Base-by-base conservation (phyloP, 2,113 vertebrate genomes). In the Calyptommatus sinebrachiatus region DNA sequence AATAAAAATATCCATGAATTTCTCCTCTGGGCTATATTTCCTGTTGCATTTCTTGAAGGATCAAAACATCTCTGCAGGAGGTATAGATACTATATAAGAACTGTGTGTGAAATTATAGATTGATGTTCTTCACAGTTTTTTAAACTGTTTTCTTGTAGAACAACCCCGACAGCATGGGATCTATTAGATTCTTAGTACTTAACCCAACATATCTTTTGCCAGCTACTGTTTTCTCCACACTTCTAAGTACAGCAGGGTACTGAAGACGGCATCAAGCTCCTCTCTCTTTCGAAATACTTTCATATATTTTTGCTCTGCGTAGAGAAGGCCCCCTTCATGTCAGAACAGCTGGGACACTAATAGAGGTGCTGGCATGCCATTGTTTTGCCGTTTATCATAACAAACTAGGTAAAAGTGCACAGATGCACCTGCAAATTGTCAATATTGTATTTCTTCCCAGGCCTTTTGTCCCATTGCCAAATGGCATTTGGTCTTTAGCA, bases 391-490 rank as follows among this genome's bases (percentile, higher is more conserved):
- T 70, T 53, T 62, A 45, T 79, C 31, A 18, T 71, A 65, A 35
- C 68, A 72, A 71, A 65, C 24, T 16, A 77, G 74, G 41, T 71
- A 65, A 12, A 12, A 53, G 24, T 21, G 22, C 31, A 60, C n/a
- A 72, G 53, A 62, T 65, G 60, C 60, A n/a, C 10, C 11, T 62
- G 6, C 7, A 14, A 60, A 18, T 45, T 26, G 29, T 41, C 53
- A 70, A 50, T 53, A 60, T 60, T 8, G 63, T 69, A 5, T 29
- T 65, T 71, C 57, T 45, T 81, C 60, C 28, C 29, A 53, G 80
- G 61, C 68, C 29, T 50, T 79, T 63, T 71, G 74, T 77, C 24
- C 7, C 11, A 4, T 24, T 82, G 18, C 67, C 80, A 77, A 41
- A 60, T 50, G 60, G n/a, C 28, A 62, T 63, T 70, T 69, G 73